Evolutionary conservation across 2,113 vertebrate genomes (phyloP).

Genomic region (Upupa epops): DNA sequence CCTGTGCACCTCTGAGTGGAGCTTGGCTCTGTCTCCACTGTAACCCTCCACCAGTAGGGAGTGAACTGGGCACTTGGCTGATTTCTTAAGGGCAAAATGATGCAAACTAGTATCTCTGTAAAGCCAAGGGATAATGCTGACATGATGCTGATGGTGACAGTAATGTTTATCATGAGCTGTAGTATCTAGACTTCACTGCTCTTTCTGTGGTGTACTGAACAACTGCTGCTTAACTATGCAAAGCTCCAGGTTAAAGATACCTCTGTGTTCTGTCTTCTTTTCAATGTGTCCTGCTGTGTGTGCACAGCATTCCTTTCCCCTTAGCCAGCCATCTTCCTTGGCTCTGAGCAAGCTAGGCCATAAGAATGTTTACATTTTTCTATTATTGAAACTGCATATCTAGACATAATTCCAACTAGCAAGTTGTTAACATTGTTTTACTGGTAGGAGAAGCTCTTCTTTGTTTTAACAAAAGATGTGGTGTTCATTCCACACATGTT

Average conservation of each 20-base stretch:
- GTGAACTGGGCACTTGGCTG: not conserved
- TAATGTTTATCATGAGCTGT: conserved; percentile 9
- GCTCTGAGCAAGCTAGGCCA: conserved; percentile 7
- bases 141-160: not conserved
- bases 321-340: not conserved
- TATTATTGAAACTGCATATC: not conserved
- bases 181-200: not conserved
- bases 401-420: not conserved
- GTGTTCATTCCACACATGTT: not conserved
- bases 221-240: not conserved
- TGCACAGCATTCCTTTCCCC: conserved; percentile 41
- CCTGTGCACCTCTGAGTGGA: not conserved
- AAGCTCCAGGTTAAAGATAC: not conserved
- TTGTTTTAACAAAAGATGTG: not conserved
- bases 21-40: not conserved
- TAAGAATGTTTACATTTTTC: conserved; percentile 65
- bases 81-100: not conserved
- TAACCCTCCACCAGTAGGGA: not conserved
- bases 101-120: not conserved
- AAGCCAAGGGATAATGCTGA: not conserved
- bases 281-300: conserved; percentile 1
- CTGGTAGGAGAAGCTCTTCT: not conserved
- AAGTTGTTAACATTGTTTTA: not conserved
- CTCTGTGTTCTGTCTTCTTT: conserved; percentile 33
- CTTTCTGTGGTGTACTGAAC: not conserved